Base-by-base conservation (phyloP, 2,113 vertebrate species). In the Hyaena hyaena region DNA sequence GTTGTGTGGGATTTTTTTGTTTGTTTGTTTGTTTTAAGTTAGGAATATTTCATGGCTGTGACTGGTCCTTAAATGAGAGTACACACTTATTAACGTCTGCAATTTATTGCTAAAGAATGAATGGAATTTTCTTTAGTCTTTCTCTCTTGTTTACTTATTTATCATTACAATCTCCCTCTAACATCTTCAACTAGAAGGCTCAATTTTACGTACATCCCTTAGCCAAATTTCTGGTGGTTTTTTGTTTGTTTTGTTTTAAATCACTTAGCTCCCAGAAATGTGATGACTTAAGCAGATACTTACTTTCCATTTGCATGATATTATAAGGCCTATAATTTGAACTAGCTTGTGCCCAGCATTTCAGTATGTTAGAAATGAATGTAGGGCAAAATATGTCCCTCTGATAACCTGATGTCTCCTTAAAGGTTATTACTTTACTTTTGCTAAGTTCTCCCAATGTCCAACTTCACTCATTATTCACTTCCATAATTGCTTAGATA, bases 221-320 rank as follows among this genome's bases (percentile, higher is more conserved):
- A 79, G n/a, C 33, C 19, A 95, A 82, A 39, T 17, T 86, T 95
- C 28, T 80, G 63, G 26, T 24, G 2, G 2, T 21, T 10, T 90
- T 33, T 79, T 50, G 3, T 33, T 84, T 14, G 33, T 92, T 80
- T 87, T 33, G 9, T 71, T 58, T 58, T 28, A 81, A 94, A 85
- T 94, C 58, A 66, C n/a, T 86, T 94, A 86, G 43, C 19, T 97
- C 48, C 87, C 0, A 26, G 7, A 11, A 58, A 94, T 71, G 43
- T 89, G n/a, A 90, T 93, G 50, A 90, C 53, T 86, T 73, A 76
- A 77, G 50, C 79, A 94, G 39, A 63, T 66, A 86, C 12, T 89
- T 91, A 85, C 19, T 90, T 90, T 63, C 4, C 33, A 33, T 87
- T 90, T 90, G 50, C 50, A 83, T 90, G 45, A 58, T 45, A 93